These are phyloP conservation scores for Perizoma affinitatum DNA, from an alignment of 2,888 invertebrate genomes.

Conservation along the genomic window DNA sequence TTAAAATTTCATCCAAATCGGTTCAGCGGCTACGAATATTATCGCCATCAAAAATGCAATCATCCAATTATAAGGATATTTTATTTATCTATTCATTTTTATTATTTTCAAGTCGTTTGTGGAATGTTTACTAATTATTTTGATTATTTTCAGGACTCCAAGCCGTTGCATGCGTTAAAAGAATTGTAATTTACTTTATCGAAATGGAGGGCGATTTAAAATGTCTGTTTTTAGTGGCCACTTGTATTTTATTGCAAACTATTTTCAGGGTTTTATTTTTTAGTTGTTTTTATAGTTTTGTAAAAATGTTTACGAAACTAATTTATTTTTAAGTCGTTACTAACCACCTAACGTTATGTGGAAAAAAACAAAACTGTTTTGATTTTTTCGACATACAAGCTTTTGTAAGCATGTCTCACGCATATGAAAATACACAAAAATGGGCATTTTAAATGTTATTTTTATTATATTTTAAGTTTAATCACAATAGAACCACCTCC, in stretches of 20 bases:
- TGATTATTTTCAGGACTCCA: slow-evolving; percentile 51
- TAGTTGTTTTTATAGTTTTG: slow-evolving; percentile 39
- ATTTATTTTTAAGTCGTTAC: slow-evolving; percentile 52
- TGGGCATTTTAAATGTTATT: slow-evolving; percentile 76
- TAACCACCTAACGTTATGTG: slow-evolving; percentile 60
- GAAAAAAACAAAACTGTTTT: slow-evolving; percentile 59
- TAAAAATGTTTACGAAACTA: slow-evolving; percentile 49
- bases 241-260: slow-evolving; percentile 43
- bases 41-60: too few species aligned
- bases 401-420: slow-evolving; percentile 52
- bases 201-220: slow-evolving; percentile 79
- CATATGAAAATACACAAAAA: slow-evolving; percentile 62
- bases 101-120: slow-evolving; percentile 49
- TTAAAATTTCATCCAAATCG: too few species aligned
- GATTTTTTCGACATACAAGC: slow-evolving; percentile 58
- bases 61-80: too few species aligned
- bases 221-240: slow-evolving; percentile 64
- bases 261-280: slow-evolving; percentile 38
- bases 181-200: slow-evolving; percentile 50
- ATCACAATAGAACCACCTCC: slow-evolving; percentile 64
- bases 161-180: slow-evolving; percentile 49
- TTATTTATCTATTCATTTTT: slow-evolving; percentile 33
- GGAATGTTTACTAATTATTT: slow-evolving; percentile 30
- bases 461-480: slow-evolving; percentile 23
- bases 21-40: too few species aligned